phyloP scores from a whole-genome alignment of 1,140 invertebrate species.

The Psilanteris sp. region DNA sequence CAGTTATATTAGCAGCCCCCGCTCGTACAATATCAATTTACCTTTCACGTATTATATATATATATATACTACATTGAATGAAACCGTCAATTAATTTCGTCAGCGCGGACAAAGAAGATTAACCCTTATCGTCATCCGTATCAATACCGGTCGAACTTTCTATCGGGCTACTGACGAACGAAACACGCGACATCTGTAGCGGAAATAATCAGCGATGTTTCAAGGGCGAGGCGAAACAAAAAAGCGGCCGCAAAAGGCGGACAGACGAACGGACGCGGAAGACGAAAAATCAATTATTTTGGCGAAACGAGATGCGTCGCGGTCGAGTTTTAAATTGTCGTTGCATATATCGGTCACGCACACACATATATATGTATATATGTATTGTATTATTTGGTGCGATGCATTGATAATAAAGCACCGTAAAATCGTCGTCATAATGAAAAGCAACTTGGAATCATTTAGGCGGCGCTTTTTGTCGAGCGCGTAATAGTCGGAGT shows the following conservation, averaged over 20 bases:
- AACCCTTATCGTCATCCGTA: slow-evolving; percentile 26
- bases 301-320: too few relatives aligned
- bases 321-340: too few relatives aligned
- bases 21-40: slow-evolving; percentile 23
- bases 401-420: too few relatives aligned
- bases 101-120: slow-evolving; percentile 12
- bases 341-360: too few relatives aligned
- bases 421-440: neutral
- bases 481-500: slow-evolving; percentile 18
- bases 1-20: slow-evolving; percentile 21
- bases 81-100: slow-evolving; percentile 43
- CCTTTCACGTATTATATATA: slow-evolving; percentile 33
- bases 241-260: too few relatives aligned
- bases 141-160: neutral
- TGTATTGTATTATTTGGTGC: too few relatives aligned
- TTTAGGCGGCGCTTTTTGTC: neutral
- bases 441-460: slow-evolving; percentile 3
- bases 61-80: too few relatives aligned
- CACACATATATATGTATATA: too few relatives aligned
- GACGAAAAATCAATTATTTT: too few relatives aligned
- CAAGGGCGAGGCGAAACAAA: neutral
- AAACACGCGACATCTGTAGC: neutral
- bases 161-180: too few relatives aligned
- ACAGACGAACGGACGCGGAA: too few relatives aligned
- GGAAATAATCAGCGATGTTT: slow-evolving; percentile 5